These are phyloP conservation scores for Luperina testacea DNA, from an alignment of 2,888 invertebrate species.

Conservation along the genomic window DNA sequence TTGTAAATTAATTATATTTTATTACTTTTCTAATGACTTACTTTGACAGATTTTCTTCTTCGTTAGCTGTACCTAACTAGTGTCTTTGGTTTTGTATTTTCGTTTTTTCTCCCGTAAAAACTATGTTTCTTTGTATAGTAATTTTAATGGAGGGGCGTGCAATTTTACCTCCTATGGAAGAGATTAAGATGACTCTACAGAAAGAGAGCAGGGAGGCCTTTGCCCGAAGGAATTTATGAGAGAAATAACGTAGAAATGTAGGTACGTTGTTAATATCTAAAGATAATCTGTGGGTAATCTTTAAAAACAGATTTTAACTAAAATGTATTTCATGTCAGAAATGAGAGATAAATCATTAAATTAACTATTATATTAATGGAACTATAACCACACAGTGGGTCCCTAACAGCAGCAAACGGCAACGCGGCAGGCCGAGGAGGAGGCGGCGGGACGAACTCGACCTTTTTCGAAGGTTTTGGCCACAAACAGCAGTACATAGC, in stretches of 20 bases:
- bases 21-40: neutral
- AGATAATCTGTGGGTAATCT: neutral
- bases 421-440: no score
- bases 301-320: neutral
- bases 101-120: neutral
- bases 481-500: no score
- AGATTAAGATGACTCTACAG: no score
- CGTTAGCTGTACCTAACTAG: neutral
- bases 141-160: neutral
- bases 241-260: neutral
- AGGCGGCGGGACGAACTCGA: no score
- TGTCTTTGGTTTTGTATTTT: neutral
- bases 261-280: neutral
- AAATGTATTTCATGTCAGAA: constrained; percentile 1
- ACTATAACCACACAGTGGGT: no score
- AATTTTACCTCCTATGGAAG: neutral
- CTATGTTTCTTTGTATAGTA: no score
- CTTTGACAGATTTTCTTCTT: neutral
- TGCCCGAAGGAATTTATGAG: neutral
- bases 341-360: neutral
- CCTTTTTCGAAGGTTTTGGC: no score
- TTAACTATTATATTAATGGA: neutral
- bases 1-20: constrained; percentile 22
- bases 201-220: no score
- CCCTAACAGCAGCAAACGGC: no score